Evolutionary conservation across 2,888 invertebrate species (phyloP), one percentile per base, ranked within the genome.

Genomic region (Nycteola revayana): DNA sequence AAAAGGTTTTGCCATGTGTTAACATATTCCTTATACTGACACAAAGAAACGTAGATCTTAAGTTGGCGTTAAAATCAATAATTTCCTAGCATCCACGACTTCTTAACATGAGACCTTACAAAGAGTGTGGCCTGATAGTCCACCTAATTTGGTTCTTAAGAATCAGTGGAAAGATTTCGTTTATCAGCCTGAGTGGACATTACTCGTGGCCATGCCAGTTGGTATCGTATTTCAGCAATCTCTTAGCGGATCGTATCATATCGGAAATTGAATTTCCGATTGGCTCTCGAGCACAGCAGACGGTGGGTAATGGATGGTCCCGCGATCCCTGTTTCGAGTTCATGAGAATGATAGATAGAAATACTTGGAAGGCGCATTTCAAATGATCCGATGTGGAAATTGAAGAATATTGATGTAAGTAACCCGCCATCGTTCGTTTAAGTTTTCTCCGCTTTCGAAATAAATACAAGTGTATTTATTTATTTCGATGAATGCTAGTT

Each of bases 201-300:
- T 60, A 41, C 11, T 11, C 41, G 43, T 49, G 60, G 60, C 63
- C 60, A 60, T 51, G 59, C 60, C 53, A 55, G 42, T 50, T 36
- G 52, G 49, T 70, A 71, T 75, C 72, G 64, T 61, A 59, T 75
- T 74, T 72, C 66, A 69, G 70, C 79, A 75, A 81, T 82, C 81
- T 83, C 76, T 80, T 79, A 79, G 74, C 72, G 66, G 78, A 74
- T 83, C 72, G 75, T 76, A 76, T 79, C 79, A 75, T 75, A 80
- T 80, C 78, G 84, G 84, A 82, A 82, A 84, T 86, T 83, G 75
- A 84, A 84, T 86, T 84, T 83, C 77, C 79, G 76, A 83, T 79
- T 75, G 79, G 76, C 67, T 68, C 72, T 60, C 71, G 55, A 66
- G 68, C 68, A 72, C 46, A 59, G 59, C 62, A 60, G 67, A 58